These are phyloP conservation scores for Aeoliscus strigatus DNA, from an alignment of 2,797 vertebrate genomes.

Conservation along the genomic window DNA sequence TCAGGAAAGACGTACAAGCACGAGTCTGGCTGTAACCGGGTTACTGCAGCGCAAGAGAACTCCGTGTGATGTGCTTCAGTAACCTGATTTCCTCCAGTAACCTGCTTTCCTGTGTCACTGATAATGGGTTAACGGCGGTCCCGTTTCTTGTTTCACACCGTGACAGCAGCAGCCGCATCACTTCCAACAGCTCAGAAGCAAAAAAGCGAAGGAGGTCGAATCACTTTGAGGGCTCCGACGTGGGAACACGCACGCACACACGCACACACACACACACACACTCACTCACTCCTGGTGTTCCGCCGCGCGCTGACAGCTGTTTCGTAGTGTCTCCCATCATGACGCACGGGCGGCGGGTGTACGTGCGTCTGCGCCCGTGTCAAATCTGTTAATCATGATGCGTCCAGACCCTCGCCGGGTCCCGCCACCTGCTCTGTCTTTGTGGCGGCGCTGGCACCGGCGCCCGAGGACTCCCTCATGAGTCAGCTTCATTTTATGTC, in stretches of 20 bases:
- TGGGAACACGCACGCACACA: conserved; percentile 15
- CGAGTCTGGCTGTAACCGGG: too few relatives aligned
- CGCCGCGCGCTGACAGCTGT: conserved; percentile 34
- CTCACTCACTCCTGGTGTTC: conserved; percentile 26
- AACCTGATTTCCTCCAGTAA: conserved; percentile 14
- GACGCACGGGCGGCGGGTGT: conserved; percentile 13
- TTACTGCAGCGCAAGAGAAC: too few relatives aligned
- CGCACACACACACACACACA: too few relatives aligned
- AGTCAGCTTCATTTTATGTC: conserved; percentile 52
- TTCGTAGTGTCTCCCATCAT: conserved; percentile 23
- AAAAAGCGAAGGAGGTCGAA: neutral
- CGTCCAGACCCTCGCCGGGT: conserved; percentile 30
- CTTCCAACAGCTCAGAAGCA: conserved; percentile 7
- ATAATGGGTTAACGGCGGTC: conserved; percentile 5
- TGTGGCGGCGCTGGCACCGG: too few relatives aligned
- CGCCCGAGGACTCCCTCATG: conserved; percentile 29
- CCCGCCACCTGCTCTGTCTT: conserved; percentile 55
- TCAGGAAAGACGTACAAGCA: too few relatives aligned
- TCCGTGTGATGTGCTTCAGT: conserved; percentile 5
- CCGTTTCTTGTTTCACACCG: conserved; percentile 1
- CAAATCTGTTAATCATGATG: conserved; percentile 31
- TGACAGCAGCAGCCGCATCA: conserved; percentile 11
- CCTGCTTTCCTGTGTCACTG: conserved; percentile 6
- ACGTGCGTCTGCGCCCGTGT: conserved; percentile 11
- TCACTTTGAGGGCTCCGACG: conserved; percentile 3